Evolutionary conservation across 2,797 vertebrate species (phyloP).

Genomic region (Myotis vivesi): DNA sequence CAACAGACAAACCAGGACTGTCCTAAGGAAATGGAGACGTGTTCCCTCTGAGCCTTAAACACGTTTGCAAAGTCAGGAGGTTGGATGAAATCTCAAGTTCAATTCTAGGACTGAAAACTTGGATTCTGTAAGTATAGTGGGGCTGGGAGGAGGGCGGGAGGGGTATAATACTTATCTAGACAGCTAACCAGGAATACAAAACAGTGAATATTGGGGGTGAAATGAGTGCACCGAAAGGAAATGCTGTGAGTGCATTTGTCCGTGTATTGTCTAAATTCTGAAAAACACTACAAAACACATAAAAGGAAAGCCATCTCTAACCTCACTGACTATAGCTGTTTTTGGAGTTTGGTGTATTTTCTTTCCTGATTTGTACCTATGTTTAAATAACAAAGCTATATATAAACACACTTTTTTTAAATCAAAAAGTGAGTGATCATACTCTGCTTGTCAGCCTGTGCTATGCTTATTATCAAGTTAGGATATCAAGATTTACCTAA

Average conservation of each 20-base stretch:
- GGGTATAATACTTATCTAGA: background rate
- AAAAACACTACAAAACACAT: background rate
- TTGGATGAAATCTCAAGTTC: background rate
- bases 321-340: background rate
- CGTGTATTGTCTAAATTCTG: background rate
- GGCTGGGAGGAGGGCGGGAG: fast-evolving
- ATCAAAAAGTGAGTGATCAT: background rate
- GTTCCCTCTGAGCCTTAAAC: background rate
- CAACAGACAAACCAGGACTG: background rate
- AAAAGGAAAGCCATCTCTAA: background rate
- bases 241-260: background rate
- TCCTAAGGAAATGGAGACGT: background rate
- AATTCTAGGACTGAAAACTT: background rate
- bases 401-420: background rate
- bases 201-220: background rate
- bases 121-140: background rate
- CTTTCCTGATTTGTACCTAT: background rate
- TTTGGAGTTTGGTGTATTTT: background rate
- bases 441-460: background rate
- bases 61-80: background rate
- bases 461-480: background rate
- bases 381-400: background rate
- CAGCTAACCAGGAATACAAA: background rate
- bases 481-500: background rate
- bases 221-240: background rate